phyloP scores from a whole-genome alignment of 2,113 vertebrate species.

The Pomatostomus ruficeps region DNA sequence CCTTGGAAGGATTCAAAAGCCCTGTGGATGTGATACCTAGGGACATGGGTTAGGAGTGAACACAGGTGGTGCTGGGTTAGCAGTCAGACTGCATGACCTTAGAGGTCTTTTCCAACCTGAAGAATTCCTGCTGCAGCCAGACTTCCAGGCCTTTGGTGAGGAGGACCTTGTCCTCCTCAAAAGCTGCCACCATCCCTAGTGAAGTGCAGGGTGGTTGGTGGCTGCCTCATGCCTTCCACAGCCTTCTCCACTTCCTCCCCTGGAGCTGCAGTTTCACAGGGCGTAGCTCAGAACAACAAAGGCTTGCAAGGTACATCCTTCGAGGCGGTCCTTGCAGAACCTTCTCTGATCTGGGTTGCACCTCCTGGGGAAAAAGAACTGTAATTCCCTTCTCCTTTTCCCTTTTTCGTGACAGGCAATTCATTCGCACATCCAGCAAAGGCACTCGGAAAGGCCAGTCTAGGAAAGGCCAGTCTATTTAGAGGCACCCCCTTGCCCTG shows the following conservation, averaged over 20 bases:
- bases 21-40: accelerated
- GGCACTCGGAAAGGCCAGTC: neutral
- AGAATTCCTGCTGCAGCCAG: neutral
- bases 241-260: neutral
- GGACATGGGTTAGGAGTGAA: neutral
- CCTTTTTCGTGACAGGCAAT: neutral
- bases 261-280: neutral
- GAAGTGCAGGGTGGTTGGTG: accelerated
- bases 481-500: neutral
- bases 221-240: neutral
- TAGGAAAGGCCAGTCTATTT: neutral
- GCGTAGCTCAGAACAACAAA: neutral
- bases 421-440: accelerated
- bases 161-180: neutral
- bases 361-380: neutral
- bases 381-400: neutral
- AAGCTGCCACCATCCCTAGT: neutral
- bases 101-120: neutral
- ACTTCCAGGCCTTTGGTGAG: neutral
- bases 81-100: accelerated
- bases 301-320: neutral
- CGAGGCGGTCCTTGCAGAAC: accelerated
- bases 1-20: neutral
- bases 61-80: neutral
- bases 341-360: neutral